Conservation (phyloP, 2,113 vertebrate genomes). For the Bos javanicus region DNA sequence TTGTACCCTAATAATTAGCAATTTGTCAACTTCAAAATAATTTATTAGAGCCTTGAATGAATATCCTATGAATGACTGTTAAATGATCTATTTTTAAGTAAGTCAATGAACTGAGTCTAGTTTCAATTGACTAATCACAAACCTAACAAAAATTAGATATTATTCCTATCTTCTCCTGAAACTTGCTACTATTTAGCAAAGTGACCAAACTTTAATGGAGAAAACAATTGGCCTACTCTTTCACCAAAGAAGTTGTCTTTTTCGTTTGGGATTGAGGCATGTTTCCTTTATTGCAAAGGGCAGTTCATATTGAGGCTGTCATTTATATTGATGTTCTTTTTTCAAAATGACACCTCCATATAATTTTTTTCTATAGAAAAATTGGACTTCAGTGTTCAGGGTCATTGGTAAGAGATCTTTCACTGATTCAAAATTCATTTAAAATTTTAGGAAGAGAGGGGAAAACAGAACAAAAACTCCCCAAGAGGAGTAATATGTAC, state of each 20-base stretch:
- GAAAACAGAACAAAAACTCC: neutral
- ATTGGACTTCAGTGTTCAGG: slow-evolving; percentile 78
- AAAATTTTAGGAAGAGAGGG: slow-evolving; percentile 63
- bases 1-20: neutral
- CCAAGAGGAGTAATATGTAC: neutral
- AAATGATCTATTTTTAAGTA: slow-evolving; percentile 9
- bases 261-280: slow-evolving; percentile 64
- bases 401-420: slow-evolving; percentile 77
- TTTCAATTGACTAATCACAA: slow-evolving; percentile 25
- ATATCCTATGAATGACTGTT: neutral
- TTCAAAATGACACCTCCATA: slow-evolving; percentile 75
- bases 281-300: slow-evolving; percentile 76
- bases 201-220: slow-evolving; percentile 62
- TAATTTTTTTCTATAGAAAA: slow-evolving; percentile 78
- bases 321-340: slow-evolving; percentile 79
- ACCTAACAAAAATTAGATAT: neutral
- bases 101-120: slow-evolving; percentile 22
- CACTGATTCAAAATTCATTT: slow-evolving; percentile 78
- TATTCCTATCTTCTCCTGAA: neutral
- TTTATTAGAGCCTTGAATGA: slow-evolving; percentile 29
- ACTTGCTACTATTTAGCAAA: slow-evolving; percentile 51
- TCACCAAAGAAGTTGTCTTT: slow-evolving; percentile 69
- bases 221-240: slow-evolving; percentile 64
- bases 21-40: slow-evolving; percentile 21
- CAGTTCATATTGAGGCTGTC: slow-evolving; percentile 78